Evolutionary conservation across 2,888 invertebrate genomes (phyloP).

Genomic region (Celastrina argiolus): DNA sequence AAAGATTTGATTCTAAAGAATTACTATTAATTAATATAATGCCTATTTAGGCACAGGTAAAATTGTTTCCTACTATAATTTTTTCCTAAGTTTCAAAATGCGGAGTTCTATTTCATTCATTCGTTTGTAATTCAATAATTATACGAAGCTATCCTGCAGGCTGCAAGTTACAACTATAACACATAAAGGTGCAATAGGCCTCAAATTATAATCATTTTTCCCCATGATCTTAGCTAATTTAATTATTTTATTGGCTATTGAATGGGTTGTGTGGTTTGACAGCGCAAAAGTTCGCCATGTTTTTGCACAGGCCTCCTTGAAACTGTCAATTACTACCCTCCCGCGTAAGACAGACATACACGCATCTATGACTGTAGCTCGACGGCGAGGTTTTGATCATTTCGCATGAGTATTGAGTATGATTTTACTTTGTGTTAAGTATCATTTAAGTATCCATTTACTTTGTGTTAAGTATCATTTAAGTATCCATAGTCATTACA

Average conservation of each 20-base stretch:
- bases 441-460: no score
- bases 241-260: not conserved
- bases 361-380: slow-evolving; percentile 46
- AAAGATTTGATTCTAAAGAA: no score
- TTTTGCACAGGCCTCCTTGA: slow-evolving; percentile 64
- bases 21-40: no score
- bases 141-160: no score
- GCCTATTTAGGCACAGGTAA: no score
- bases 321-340: slow-evolving; percentile 61
- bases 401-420: not conserved
- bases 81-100: no score
- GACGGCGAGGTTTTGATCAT: slow-evolving; percentile 35
- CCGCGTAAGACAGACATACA: slow-evolving; percentile 55
- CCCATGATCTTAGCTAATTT: not conserved
- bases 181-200: not conserved
- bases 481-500: no score
- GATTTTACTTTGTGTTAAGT: not conserved
- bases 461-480: no score
- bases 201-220: no score
- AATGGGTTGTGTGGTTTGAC: slow-evolving; percentile 44
- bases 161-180: not conserved
- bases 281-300: slow-evolving; percentile 68
- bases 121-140: no score
- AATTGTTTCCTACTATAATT: no score
- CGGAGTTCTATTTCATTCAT: no score